phyloP scores from a whole-genome alignment of 1,140 invertebrate species.

The Drosophila pseudoobscura region DNA sequence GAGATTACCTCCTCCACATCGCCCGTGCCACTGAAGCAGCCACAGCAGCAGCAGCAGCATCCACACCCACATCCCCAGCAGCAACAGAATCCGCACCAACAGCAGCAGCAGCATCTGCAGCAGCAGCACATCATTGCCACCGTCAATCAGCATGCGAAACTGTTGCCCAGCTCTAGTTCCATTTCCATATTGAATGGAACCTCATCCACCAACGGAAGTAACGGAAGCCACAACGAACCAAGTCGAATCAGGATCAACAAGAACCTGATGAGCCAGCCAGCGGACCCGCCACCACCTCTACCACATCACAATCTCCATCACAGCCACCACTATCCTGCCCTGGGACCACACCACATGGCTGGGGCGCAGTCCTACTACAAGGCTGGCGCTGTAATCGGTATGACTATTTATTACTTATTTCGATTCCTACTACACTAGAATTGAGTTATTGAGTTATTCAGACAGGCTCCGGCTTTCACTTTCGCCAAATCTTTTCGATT shows the following conservation, averaged over 20 bases:
- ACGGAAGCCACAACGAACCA: conserved; percentile 52
- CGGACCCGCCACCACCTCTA: conserved; percentile 17
- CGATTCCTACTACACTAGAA: too few relatives aligned
- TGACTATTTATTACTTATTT: too few relatives aligned
- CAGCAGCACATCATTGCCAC: conserved; percentile 66
- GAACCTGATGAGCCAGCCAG: conserved; percentile 70
- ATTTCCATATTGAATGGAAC: conserved; percentile 33
- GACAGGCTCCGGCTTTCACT: too few relatives aligned
- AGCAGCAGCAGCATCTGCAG: conserved; percentile 15
- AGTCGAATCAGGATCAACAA: conserved; percentile 82
- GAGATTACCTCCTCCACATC: conserved; percentile 86
- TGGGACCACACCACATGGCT: conserved; percentile 42
- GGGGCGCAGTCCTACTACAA: conserved; percentile 46
- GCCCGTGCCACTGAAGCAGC: conserved; percentile 72
- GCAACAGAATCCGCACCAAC: conserved; percentile 10
- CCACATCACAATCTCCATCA: conserved; percentile 42
- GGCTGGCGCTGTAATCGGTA: background rate
- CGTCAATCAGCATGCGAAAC: conserved; percentile 79
- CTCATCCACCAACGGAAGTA: conserved; percentile 33
- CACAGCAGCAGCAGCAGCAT: conserved; percentile 30
- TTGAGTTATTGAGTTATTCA: too few relatives aligned
- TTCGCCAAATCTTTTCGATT: too few relatives aligned
- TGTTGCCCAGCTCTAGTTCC: conserved; percentile 62
- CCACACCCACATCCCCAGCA: conserved; percentile 25
- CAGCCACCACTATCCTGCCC: conserved; percentile 28